Base-by-base conservation (phyloP, 2,113 vertebrate species). In the Phylloscopus trochiloides region DNA sequence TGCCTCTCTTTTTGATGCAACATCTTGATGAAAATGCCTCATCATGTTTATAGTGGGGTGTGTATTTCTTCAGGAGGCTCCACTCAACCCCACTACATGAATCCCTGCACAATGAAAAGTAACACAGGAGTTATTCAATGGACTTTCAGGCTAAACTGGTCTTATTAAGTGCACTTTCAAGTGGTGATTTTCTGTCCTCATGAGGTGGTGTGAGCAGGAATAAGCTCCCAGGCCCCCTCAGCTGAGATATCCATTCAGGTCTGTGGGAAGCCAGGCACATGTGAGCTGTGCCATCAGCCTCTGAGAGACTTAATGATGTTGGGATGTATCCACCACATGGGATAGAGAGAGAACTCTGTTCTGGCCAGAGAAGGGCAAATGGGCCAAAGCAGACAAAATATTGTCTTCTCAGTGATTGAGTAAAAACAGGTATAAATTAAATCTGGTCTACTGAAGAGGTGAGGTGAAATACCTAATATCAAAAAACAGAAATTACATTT, bases 221-320 rank as follows among this genome's bases (percentile, higher is more conserved):
- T 76, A 55, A 57, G 10, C 28, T 76, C 40, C n/a, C 38, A 51
- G 28, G 9, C 34, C 62, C 22, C 15, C 3, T 1, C 36, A 52
- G 11, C 29, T 42, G 51, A 83, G 43, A 63, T 47, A 83, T 55
- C 29, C 47, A 7, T 34, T 50, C 10, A 31, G 34, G 14, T 59
- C 68, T 0, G 0, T 2, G 8, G 48, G 63, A 67, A 84, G 17
- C 14, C 48, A 50, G 48, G 29, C 16, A 42, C 9, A 4, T 0
- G 2, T 40, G 9, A 36, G 31, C 0, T 0, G 43, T 67, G 48
- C 29, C 61, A 42, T 47, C 55, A 63, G 17, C 25, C 43, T 43
- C 61, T 17, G 21, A 59, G 10, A 24, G 38, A 78, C 40, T 21
- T 9, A 15, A 12, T 14, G 43, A 34, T 17, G 1, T 3, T 32